A percentile compares a stretch with the other conserved stretches of the same genome.
Conservation (phyloP, 2,888 invertebrate species). For the Calameuta filiformis region DNA sequence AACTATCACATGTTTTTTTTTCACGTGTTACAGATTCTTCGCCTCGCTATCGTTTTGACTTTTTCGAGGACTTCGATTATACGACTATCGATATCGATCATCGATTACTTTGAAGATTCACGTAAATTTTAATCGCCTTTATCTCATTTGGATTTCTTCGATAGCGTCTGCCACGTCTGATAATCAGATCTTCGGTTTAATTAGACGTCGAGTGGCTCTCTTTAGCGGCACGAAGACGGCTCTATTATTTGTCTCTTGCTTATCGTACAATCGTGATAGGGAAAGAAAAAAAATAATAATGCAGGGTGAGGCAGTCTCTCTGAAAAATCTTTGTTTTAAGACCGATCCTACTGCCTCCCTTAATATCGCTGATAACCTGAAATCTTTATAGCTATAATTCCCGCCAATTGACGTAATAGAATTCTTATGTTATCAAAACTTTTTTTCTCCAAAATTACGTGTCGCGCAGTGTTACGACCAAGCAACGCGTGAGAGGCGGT, state of each 20-base stretch:
- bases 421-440: not conserved
- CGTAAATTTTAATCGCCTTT: not conserved
- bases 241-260: not conserved
- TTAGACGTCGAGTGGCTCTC: not conserved
- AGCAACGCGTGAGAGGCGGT: not conserved
- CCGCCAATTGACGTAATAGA: not conserved
- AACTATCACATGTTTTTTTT: constrained; percentile 10
- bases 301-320: not conserved
- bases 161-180: not conserved
- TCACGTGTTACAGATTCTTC: constrained; percentile 10
- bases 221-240: not conserved
- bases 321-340: not conserved
- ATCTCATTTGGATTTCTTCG: not conserved
- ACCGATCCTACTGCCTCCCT: not conserved
- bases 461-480: not conserved
- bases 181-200: not conserved
- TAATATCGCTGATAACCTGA: not conserved
- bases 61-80: constrained; percentile 4
- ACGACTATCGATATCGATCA: not conserved
- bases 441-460: not conserved
- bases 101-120: not conserved
- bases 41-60: constrained; percentile 10
- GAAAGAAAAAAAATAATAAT: not conserved
- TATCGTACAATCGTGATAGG: not conserved
- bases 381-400: not conserved